A percentile compares a stretch with the other conserved stretches of the same genome.
Evolutionary conservation across 2,888 invertebrate genomes (phyloP).

Genomic region (Rugalucina vietnamica): DNA sequence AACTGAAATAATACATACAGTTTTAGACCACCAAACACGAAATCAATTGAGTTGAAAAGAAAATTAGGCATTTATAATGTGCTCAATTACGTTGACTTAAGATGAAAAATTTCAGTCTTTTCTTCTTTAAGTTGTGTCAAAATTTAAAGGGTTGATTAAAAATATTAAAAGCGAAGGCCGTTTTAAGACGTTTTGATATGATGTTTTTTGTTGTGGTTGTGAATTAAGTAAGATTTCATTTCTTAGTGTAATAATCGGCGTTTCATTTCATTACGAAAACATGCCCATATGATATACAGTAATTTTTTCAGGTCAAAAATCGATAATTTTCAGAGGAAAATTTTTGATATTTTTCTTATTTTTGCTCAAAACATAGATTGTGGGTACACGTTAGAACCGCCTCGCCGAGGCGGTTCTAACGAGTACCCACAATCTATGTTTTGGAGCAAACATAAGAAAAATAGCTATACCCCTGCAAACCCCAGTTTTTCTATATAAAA

Average conservation of each 20-base stretch:
- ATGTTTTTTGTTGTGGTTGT: not conserved
- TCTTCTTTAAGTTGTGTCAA: conserved; percentile 1
- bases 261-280: no score
- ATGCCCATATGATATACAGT: no score
- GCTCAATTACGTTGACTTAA: conserved; percentile 13
- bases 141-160: conserved; percentile 8
- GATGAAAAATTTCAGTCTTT: not conserved
- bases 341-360: no score
- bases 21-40: not conserved
- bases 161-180: not conserved
- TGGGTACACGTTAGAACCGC: no score
- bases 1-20: not conserved
- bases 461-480: no score
- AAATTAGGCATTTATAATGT: conserved; percentile 20
- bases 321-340: no score
- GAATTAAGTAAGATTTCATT: conserved; percentile 1
- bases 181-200: not conserved
- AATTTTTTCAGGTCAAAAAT: no score
- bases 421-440: no score
- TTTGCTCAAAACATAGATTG: no score
- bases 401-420: no score
- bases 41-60: conserved; percentile 15
- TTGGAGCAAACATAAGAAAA: no score
- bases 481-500: no score
- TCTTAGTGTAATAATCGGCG: conserved; percentile 19